Conservation (phyloP, 2,113 vertebrate species). For the Triplophysa dalaica region DNA sequence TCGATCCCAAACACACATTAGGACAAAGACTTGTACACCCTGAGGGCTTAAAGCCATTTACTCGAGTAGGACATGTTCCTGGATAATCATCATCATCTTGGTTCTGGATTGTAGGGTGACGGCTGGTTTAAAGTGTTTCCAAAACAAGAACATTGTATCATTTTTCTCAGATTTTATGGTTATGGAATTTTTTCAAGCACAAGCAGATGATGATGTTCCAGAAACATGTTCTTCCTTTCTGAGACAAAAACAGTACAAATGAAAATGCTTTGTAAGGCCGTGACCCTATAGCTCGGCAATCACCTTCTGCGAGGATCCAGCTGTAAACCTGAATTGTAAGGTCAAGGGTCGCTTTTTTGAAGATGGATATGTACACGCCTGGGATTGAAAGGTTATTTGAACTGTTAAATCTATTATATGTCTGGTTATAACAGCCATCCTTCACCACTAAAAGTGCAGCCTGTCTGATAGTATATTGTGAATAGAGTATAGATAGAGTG, state of each 20-base stretch:
- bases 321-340: neutral
- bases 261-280: neutral
- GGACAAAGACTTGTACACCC: neutral
- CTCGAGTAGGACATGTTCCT: neutral
- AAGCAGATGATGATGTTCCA: no score
- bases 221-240: no score
- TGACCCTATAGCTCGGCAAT: slow-evolving; percentile 5
- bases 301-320: slow-evolving; percentile 4
- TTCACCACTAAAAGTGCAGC: no score
- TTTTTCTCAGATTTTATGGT: no score
- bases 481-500: no score
- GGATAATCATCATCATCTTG: neutral
- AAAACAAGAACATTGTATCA: no score
- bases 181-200: no score
- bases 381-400: neutral
- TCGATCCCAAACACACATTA: neutral
- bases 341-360: neutral
- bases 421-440: neutral
- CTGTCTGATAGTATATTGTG: no score
- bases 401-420: neutral
- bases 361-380: neutral
- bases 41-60: neutral
- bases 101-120: neutral
- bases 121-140: neutral
- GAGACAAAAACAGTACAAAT: neutral